Evolutionary conservation across 1,140 invertebrate genomes (phyloP).

Genomic region (Adoxophyes honmai): DNA sequence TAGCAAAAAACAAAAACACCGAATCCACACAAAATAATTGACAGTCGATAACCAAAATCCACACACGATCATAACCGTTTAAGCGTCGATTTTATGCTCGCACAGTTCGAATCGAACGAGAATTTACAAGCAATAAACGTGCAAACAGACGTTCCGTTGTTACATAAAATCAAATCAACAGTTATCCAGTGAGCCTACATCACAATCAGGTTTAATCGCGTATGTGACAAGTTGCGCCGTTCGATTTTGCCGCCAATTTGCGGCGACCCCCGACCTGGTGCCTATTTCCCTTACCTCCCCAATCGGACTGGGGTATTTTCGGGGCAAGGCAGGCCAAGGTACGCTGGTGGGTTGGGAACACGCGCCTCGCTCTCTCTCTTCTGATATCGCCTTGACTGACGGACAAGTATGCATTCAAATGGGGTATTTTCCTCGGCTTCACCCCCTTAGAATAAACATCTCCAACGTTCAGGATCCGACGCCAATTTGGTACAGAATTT

Average conservation of each 20-base stretch:
- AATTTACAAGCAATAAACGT: constrained; percentile 74
- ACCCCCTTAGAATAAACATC: constrained; percentile 64
- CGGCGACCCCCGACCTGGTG: constrained; percentile 21
- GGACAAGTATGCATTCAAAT: constrained; percentile 84
- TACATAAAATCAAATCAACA: constrained; percentile 18
- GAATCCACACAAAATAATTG: constrained; percentile 16
- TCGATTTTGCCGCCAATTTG: constrained; percentile 39
- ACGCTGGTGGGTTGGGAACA: constrained; percentile 41
- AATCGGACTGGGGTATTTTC: neutral
- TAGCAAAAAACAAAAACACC: no score
- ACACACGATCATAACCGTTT: constrained; percentile 67
- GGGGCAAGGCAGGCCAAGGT: constrained; percentile 29
- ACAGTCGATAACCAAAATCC: constrained; percentile 35
- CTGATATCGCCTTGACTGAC: constrained; percentile 81
- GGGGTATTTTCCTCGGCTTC: constrained; percentile 78
- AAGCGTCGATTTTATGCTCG: constrained; percentile 67
- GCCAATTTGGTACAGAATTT: constrained; percentile 72
- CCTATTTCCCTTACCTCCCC: constrained; percentile 17
- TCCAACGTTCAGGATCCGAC: constrained; percentile 45
- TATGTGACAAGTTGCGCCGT: constrained; percentile 73
- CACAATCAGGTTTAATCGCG: constrained; percentile 74
- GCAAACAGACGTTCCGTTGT: constrained; percentile 71
- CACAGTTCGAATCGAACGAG: constrained; percentile 62
- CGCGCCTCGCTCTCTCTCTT: constrained; percentile 49
- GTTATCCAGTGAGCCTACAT: constrained; percentile 52